These are phyloP conservation scores for Scomber colias DNA, from an alignment of 2,113 vertebrate genomes.

Conservation along the genomic window DNA sequence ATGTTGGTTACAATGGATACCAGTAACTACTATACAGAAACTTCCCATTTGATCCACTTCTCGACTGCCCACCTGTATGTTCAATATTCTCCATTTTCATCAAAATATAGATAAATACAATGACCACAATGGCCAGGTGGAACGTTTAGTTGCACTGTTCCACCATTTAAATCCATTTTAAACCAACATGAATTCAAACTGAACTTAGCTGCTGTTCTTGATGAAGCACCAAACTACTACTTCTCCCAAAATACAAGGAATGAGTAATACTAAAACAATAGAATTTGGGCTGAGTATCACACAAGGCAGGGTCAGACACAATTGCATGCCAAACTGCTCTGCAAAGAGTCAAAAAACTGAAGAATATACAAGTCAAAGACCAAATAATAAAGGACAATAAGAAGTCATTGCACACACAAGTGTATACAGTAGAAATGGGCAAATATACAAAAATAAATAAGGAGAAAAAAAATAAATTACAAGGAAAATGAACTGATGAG, in stretches of 20 bases:
- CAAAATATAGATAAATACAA: too few relatives aligned
- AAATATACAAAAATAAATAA: constrained; percentile 83
- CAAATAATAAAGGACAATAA: constrained; percentile 35
- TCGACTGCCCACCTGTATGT: too few relatives aligned
- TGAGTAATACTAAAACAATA: constrained; percentile 7
- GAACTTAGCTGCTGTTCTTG: constrained; percentile 16
- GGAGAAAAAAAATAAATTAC: constrained; percentile 74
- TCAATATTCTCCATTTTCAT: too few relatives aligned
- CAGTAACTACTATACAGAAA: too few relatives aligned
- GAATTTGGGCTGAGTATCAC: constrained; percentile 8
- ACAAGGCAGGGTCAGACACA: constrained; percentile 29
- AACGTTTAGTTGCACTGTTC: not conserved
- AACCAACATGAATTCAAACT: constrained; percentile 18
- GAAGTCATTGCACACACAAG: constrained; percentile 82
- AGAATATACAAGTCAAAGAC: constrained; percentile 58
- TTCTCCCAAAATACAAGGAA: constrained; percentile 1
- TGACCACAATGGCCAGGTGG: not conserved
- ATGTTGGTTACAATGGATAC: not conserved
- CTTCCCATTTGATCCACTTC: too few relatives aligned
- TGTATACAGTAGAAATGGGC: constrained; percentile 86
- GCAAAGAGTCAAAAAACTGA: constrained; percentile 38
- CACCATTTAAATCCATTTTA: constrained; percentile 4
- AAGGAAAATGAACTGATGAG: constrained; percentile 65
- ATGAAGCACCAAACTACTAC: constrained; percentile 3
- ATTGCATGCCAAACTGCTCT: constrained; percentile 36